These are phyloP conservation scores for Ceyx erithaca DNA, from an alignment of 2,797 vertebrate genomes.

Conservation along the genomic window DNA sequence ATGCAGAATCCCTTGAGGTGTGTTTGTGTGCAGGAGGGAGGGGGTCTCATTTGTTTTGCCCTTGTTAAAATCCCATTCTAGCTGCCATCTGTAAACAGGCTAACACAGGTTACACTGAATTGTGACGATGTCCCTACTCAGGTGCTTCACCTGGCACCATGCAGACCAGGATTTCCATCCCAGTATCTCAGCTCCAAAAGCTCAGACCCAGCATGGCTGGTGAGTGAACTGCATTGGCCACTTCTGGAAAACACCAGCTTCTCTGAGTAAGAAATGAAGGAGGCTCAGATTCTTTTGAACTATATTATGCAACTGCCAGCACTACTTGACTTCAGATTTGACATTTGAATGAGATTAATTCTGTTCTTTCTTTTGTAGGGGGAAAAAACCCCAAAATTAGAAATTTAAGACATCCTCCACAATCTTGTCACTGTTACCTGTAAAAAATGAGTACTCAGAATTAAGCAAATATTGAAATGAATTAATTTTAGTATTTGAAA, in stretches of 20 bases:
- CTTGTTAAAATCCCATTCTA: neutral
- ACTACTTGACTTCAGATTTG: neutral
- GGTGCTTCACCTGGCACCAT: fast-evolving
- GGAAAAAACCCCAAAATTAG: neutral
- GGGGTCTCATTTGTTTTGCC: neutral
- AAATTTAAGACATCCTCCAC: neutral
- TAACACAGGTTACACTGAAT: neutral
- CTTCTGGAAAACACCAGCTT: neutral
- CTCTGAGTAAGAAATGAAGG: neutral
- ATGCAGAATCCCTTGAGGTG: neutral
- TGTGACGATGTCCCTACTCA: fast-evolving
- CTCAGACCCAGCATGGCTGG: neutral
- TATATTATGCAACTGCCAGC: neutral
- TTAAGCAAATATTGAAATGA: neutral
- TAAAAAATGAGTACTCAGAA: neutral
- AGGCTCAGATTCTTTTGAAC: neutral
- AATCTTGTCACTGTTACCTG: neutral
- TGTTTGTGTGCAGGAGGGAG: neutral
- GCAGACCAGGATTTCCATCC: neutral
- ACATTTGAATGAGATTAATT: neutral
- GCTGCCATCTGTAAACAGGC: neutral
- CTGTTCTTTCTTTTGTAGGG: neutral
- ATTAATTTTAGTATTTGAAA: neutral
- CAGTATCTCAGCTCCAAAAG: neutral
- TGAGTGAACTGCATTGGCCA: fast-evolving